Conservation (phyloP, 2,888 invertebrate species). For the Stenoptilia bipunctidactyla region DNA sequence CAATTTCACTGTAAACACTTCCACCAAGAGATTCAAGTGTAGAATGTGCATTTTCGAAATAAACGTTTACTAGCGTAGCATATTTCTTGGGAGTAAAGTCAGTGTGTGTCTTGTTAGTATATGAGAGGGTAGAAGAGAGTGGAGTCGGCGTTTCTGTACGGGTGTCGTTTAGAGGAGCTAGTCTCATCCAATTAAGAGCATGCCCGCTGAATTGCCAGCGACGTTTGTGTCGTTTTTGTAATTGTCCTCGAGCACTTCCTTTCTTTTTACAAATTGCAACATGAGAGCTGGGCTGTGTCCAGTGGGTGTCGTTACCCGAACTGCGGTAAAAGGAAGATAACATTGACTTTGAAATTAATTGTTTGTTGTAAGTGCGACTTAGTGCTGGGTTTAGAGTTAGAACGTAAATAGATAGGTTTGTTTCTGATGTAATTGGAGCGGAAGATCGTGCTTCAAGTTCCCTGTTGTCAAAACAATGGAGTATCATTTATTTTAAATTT, state of each 20-base stretch:
- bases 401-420: too few species aligned
- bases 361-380: background rate
- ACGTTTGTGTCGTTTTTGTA: slow-evolving; percentile 57
- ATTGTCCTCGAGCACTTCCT: slow-evolving; percentile 43
- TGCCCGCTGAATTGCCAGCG: slow-evolving; percentile 59
- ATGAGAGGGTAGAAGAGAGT: slow-evolving; percentile 23
- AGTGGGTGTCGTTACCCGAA: background rate
- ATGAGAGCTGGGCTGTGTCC: background rate
- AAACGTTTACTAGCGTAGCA: too few species aligned
- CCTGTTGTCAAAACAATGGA: too few species aligned
- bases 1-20: too few species aligned
- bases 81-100: background rate
- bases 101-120: slow-evolving; percentile 24
- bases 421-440: too few species aligned
- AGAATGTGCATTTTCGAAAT: too few species aligned
- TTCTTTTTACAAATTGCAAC: slow-evolving; percentile 33
- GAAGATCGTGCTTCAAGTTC: too few species aligned
- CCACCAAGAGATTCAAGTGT: too few species aligned
- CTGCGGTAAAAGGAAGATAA: background rate
- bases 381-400: too few species aligned
- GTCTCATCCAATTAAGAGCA: slow-evolving; percentile 67
- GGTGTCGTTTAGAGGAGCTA: slow-evolving; percentile 61
- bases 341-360: background rate
- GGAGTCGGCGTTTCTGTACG: slow-evolving; percentile 9
- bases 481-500: too few species aligned